Evolutionary conservation across 2,113 vertebrate genomes (phyloP).

Genomic region (Gymnocephalus cernua): DNA sequence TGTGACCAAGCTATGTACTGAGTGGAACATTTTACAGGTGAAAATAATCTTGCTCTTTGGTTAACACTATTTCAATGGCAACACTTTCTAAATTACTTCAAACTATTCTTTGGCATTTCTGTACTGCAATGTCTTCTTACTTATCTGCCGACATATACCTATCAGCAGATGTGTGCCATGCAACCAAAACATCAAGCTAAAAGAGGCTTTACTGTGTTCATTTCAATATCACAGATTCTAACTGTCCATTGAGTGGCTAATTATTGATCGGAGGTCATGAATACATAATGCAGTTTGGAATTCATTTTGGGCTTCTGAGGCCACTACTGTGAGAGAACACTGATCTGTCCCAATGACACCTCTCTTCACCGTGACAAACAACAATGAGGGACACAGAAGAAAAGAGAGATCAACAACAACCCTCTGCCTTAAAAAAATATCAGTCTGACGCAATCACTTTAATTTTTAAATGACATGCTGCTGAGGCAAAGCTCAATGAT

Average conservation of each 20-base stretch:
- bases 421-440: constrained; percentile 22
- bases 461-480: constrained; percentile 25
- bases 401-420: constrained; percentile 20
- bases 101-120: not conserved
- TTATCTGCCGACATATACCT: not conserved
- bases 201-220: not conserved
- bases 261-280: constrained; percentile 11
- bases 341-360: constrained; percentile 13
- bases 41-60: not conserved
- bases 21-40: not conserved
- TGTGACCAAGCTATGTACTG: too few relatives aligned
- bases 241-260: not conserved
- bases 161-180: not conserved
- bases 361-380: not conserved
- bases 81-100: not conserved
- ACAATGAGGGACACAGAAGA: not conserved
- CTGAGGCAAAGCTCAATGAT: constrained; percentile 31
- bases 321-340: constrained; percentile 3
- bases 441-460: constrained; percentile 28
- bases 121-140: not conserved
- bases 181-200: not conserved
- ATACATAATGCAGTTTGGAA: constrained; percentile 17
- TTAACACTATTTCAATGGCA: not conserved
- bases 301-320: constrained; percentile 1
- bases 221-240: not conserved